Evolutionary conservation across 2,797 vertebrate species (phyloP), one percentile per base, ranked within the genome.

Genomic region (Carapus acus): DNA sequence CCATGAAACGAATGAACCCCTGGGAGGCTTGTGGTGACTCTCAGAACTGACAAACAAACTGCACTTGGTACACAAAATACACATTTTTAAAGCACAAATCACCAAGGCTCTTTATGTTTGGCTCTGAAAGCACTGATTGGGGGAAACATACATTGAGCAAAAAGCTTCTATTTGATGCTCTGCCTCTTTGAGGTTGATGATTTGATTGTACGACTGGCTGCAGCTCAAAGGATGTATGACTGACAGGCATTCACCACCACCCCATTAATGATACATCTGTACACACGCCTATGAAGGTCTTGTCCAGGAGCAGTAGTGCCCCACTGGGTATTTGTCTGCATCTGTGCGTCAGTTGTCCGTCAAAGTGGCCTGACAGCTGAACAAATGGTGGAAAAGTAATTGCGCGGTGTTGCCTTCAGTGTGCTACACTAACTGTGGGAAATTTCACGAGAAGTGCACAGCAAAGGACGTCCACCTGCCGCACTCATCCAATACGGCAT

Each of bases 331-430:
- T 67, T 76, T 74, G 46, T 60, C 65, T 58, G 61, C 68, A 45
- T 73, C 67, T 65, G 48, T 48, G 54, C 58, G 55, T 21, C 9
- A 21, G 51, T 67, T 73, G 68, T 75, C 53, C 6, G 62, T 64
- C 65, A 62, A 54, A 59, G 53, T 71, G 74, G 61, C 69, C 79
- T 71, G 73, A 74, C 73, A 74, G 68, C 77, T 71, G 69, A 76
- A 74, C 61, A 81, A 79, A 78, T 73, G 71, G 67, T 69, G 64
- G 59, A 75, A 78, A 83, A 83, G 64, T 73, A 83, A 86, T 83
- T 78, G 76, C 80, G n/a, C 58, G 74, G 53, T 59, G 65, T 67
- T 47, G 54, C 67, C 74, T 77, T 74, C 53, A 58, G 61, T 69
- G 66, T 36, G 54, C 69, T 44, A 61, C 62, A 67, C 73, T 82